Conservation (phyloP, 2,113 vertebrate species). For the Corvus hawaiiensis region DNA sequence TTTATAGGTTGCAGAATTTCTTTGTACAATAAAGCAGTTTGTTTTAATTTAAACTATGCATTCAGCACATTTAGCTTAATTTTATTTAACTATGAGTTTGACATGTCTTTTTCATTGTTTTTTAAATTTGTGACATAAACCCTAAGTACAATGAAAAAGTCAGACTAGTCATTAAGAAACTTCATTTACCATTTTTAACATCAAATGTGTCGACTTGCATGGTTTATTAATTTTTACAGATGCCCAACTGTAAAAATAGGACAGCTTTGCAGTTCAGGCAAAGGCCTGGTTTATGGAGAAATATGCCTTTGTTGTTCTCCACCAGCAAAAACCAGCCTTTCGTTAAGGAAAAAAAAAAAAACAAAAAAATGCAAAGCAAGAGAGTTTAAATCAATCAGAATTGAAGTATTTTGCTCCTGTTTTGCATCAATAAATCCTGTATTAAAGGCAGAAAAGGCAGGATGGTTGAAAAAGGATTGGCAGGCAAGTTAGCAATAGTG, state of each 20-base stretch:
- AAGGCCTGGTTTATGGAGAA: neutral
- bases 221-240: constrained; percentile 11
- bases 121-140: neutral
- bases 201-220: neutral
- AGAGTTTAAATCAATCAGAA: neutral
- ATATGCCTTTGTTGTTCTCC: neutral
- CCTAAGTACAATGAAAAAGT: neutral
- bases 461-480: neutral
- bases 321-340: neutral
- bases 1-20: constrained; percentile 18
- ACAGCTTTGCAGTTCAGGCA: neutral
- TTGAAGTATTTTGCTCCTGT: neutral
- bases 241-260: neutral
- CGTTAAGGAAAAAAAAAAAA: neutral
- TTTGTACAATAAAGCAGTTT: constrained; percentile 13
- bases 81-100: neutral
- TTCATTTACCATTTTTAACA: constrained; percentile 1
- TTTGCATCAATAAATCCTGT: neutral
- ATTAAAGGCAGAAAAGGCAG: neutral
- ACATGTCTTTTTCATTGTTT: neutral
- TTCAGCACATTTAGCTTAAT: constrained; percentile 33
- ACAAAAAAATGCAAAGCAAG: neutral
- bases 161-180: constrained; percentile 1
- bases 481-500: neutral
- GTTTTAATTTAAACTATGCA: constrained; percentile 27